These are phyloP conservation scores for Delphinapterus leucas DNA, from an alignment of 2,113 vertebrate species.

Conservation along the genomic window DNA sequence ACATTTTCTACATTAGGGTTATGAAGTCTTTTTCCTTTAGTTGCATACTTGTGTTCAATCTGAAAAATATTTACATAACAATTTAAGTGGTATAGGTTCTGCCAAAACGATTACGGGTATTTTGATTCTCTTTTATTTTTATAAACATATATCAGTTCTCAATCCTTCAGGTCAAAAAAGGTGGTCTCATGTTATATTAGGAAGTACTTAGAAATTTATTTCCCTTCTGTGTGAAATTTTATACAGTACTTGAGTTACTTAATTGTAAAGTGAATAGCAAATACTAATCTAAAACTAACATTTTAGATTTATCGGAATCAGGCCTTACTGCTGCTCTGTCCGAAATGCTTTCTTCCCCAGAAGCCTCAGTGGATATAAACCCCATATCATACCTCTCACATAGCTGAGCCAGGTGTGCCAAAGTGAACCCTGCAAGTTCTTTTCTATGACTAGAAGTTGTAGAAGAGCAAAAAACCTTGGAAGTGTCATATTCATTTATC, in stretches of 20 bases:
- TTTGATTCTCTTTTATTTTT: not conserved
- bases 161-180: not conserved
- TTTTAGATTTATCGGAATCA: not conserved
- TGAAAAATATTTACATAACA: slow-evolving; percentile 24
- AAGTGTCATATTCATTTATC: not conserved
- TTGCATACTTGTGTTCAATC: not conserved
- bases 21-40: not conserved
- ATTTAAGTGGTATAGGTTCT: not conserved
- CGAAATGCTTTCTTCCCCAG: not conserved
- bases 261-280: not conserved
- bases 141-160: not conserved
- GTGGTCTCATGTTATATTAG: not conserved
- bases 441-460: not conserved
- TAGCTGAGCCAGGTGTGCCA: not conserved
- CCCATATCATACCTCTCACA: not conserved
- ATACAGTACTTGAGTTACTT: not conserved
- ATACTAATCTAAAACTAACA: not conserved
- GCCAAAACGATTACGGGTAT: not conserved
- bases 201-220: not conserved
- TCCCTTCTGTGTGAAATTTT: not conserved
- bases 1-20: slow-evolving; percentile 31
- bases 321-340: not conserved
- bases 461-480: not conserved
- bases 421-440: not conserved
- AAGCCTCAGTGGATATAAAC: not conserved